phyloP scores from a whole-genome alignment of 30 jellyfish, hydroid and myxozoan genomes.

The Chrysaora quinquecirrha region DNA sequence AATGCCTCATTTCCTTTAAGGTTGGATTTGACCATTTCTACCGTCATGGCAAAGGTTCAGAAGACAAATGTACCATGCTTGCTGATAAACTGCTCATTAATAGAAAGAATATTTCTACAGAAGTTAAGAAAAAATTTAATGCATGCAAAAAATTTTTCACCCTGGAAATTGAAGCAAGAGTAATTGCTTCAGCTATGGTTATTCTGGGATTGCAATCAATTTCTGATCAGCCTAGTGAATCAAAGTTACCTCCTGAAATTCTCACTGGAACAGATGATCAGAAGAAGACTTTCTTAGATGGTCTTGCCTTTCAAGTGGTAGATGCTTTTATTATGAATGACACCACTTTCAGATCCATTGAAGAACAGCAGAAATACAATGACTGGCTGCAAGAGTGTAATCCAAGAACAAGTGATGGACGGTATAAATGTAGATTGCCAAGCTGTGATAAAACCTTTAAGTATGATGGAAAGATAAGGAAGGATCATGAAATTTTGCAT shows the following conservation, averaged over 20 bases:
- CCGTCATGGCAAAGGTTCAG: background rate
- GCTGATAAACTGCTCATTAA: conserved; percentile 16
- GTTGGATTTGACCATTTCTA: conserved; percentile 18
- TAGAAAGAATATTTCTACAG: conserved; percentile 22
- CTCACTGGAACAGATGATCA: background rate
- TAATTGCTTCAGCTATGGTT: conserved; percentile 28
- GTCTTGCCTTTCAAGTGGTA: conserved; percentile 6
- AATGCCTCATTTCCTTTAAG: background rate
- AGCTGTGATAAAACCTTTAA: conserved; percentile 20
- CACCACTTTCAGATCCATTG: background rate
- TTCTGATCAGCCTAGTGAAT: background rate
- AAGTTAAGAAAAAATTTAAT: conserved; percentile 13
- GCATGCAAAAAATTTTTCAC: conserved; percentile 27
- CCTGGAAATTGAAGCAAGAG: conserved; percentile 31
- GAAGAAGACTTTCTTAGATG: background rate
- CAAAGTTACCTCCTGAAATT: background rate
- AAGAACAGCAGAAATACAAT: conserved; percentile 9
- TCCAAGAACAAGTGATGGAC: conserved; percentile 9
- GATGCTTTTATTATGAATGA: background rate
- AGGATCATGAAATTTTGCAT: conserved; percentile 37
- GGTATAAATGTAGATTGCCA: conserved; percentile 9
- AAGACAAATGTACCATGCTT: conserved; percentile 34
- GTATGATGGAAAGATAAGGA: conserved; percentile 23
- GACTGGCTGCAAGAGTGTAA: conserved; percentile 24
- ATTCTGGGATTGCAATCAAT: background rate